Evolutionary conservation across 2,888 invertebrate genomes (phyloP).

Genomic region (Cinara cedri): DNA sequence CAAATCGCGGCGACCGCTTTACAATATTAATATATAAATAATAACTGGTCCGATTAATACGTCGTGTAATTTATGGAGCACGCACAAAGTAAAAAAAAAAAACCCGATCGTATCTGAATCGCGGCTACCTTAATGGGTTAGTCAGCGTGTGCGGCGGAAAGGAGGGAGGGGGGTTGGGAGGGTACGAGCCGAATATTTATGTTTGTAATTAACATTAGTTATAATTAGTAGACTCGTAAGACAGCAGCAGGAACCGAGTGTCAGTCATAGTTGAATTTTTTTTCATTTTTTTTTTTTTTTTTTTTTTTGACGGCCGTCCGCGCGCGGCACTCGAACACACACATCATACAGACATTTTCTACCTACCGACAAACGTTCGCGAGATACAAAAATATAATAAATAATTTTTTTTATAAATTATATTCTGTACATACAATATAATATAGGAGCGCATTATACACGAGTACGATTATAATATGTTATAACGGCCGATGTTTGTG

Average conservation of each 20-base stretch:
- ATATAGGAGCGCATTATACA: no score
- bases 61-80: conserved; percentile 37
- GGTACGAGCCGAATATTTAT: conserved; percentile 45
- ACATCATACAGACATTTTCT: no score
- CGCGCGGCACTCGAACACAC: background rate
- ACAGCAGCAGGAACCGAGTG: conserved; percentile 47
- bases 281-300: no score
- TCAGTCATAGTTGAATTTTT: conserved; percentile 3
- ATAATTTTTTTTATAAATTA: background rate
- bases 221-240: conserved; percentile 40
- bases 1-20: background rate
- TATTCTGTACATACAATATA: background rate
- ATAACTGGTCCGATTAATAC: conserved; percentile 43
- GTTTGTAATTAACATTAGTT: conserved; percentile 54
- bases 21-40: background rate
- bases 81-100: background rate
- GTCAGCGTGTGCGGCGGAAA: background rate
- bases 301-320: background rate
- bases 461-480: background rate
- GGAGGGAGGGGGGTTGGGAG: background rate
- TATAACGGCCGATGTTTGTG: no score
- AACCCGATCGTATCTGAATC: conserved; percentile 24
- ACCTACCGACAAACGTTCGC: conserved; percentile 36
- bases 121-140: conserved; percentile 38
- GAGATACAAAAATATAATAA: background rate